phyloP scores from a whole-genome alignment of 53 echinoderm and acorn worm species.

The Actinopyga echinites region DNA sequence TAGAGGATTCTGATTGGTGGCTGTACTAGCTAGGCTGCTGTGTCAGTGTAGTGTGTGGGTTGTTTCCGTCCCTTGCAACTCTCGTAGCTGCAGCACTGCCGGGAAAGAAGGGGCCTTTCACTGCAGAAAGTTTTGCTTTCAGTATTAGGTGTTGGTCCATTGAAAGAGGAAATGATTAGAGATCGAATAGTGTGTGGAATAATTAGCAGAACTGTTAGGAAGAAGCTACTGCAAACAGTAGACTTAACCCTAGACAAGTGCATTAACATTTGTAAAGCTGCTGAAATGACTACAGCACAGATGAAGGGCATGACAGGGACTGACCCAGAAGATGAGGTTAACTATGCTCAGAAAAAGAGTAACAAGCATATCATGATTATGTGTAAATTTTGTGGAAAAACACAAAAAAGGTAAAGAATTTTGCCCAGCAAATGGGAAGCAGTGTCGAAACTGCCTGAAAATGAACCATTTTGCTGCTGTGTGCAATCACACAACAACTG shows the following conservation, averaged over 20 bases:
- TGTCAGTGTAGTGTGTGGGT: too few relatives aligned
- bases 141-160: too few relatives aligned
- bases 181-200: constrained; percentile 17
- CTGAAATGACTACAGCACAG: constrained; percentile 22
- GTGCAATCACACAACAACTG: not conserved
- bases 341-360: not conserved
- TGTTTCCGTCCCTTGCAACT: too few relatives aligned
- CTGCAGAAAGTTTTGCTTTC: too few relatives aligned
- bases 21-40: too few relatives aligned
- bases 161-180: constrained; percentile 4
- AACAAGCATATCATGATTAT: not conserved
- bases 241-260: constrained; percentile 23
- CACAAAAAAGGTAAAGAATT: not conserved
- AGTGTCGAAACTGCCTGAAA: constrained; percentile 12
- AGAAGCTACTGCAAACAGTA: constrained; percentile 33
- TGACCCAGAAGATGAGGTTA: not conserved
- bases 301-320: not conserved
- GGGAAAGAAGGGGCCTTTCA: too few relatives aligned
- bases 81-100: too few relatives aligned
- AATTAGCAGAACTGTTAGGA: not conserved
- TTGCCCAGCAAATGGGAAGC: constrained; percentile 46
- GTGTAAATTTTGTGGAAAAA: constrained; percentile 40
- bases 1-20: too few relatives aligned
- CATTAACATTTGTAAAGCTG: constrained; percentile 13
- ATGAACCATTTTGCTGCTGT: constrained; percentile 15